These are phyloP conservation scores for Pelusios castaneus DNA, from an alignment of 2,113 vertebrate genomes.

Conservation along the genomic window DNA sequence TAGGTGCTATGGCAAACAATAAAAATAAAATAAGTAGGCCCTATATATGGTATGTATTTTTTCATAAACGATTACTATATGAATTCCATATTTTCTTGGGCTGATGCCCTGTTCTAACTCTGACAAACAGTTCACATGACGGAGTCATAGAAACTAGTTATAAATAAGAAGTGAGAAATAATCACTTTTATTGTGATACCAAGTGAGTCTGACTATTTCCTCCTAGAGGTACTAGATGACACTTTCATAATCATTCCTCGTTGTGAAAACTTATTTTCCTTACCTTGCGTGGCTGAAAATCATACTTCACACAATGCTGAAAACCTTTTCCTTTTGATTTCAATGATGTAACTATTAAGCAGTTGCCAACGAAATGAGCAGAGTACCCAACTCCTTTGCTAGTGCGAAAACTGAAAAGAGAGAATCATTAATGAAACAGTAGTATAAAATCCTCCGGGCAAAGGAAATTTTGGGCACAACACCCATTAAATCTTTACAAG, in stretches of 20 bases:
- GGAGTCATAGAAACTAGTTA: not conserved
- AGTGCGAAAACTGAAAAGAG: conserved; percentile 91
- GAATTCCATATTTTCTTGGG: not conserved
- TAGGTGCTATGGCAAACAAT: not conserved
- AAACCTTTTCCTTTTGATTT: conserved; percentile 99
- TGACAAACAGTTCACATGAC: not conserved
- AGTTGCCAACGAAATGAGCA: conserved; percentile 97
- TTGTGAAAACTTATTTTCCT: not conserved
- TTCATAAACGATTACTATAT: not conserved
- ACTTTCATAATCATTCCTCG: not conserved
- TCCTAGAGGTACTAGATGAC: not conserved
- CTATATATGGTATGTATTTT: not conserved
- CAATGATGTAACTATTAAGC: conserved; percentile 94
- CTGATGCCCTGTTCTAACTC: not conserved
- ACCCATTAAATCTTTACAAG: not conserved
- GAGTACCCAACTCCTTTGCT: conserved; percentile 98
- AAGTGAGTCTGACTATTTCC: not conserved
- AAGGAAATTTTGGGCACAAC: not conserved
- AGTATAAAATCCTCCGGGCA: not conserved
- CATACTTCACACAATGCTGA: conserved; percentile 98
- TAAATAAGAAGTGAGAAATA: not conserved
- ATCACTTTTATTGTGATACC: not conserved
- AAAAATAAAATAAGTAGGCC: not conserved
- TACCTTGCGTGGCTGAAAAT: conserved; percentile 97
- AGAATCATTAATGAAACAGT: not conserved